Percentiles rank a stretch among this genome's conserved stretches.
Evolutionary conservation across 2,888 invertebrate species (phyloP).

Genomic region (Chaetoderma sp.): DNA sequence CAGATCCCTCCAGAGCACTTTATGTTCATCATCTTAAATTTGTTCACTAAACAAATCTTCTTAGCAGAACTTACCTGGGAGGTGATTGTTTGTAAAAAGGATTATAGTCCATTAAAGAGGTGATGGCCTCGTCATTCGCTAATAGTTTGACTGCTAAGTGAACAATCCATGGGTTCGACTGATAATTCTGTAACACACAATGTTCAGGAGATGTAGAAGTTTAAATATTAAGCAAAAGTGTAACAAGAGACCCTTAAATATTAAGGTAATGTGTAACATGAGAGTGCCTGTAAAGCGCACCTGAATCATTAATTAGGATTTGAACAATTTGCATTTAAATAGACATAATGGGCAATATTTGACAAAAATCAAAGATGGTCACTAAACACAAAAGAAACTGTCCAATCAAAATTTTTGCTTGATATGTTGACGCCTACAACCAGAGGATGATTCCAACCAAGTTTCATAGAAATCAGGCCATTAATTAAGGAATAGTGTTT

Average conservation of each 20-base stretch:
- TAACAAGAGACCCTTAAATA: not conserved
- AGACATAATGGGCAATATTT: too few species aligned
- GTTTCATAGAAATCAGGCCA: too few species aligned
- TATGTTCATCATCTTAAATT: too few species aligned
- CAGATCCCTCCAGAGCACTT: too few species aligned
- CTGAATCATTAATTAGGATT: not conserved
- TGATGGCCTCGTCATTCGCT: constrained; percentile 62
- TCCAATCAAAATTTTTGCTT: too few species aligned
- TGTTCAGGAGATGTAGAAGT: too few species aligned
- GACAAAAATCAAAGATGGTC: not conserved
- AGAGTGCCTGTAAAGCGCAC: not conserved
- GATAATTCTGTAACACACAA: constrained; percentile 60
- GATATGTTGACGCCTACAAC: too few species aligned
- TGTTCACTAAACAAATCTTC: too few species aligned
- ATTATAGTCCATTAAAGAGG: constrained; percentile 63
- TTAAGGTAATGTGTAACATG: too few species aligned
- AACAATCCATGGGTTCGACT: constrained; percentile 68
- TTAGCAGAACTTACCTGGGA: constrained; percentile 65
- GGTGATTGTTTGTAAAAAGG: constrained; percentile 66
- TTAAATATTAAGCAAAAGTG: not conserved
- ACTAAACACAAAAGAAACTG: constrained; percentile 3
- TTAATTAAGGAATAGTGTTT: too few species aligned
- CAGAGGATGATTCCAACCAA: too few species aligned
- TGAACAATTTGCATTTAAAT: too few species aligned
- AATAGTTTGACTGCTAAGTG: constrained; percentile 67